phyloP scores from a whole-genome alignment of 1,140 invertebrate species.

The Colletes latitarsis region DNA sequence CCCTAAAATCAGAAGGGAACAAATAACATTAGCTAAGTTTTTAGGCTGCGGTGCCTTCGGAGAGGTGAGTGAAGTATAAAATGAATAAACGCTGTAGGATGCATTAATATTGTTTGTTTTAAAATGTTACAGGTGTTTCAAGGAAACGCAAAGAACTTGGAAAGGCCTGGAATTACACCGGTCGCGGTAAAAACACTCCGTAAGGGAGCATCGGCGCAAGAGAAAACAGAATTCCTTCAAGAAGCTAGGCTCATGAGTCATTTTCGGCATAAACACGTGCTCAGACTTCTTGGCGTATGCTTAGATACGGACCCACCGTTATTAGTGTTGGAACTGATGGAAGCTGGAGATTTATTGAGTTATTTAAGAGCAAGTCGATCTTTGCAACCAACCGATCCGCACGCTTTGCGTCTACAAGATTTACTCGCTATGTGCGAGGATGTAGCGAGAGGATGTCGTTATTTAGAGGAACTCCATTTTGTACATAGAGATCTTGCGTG shows the following conservation, averaged over 20 bases:
- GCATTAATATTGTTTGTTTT: neutral
- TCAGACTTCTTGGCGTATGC: conserved; percentile 95
- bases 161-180: conserved; percentile 77
- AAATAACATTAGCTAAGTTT: conserved; percentile 92
- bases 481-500: conserved; percentile 98
- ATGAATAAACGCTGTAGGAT: neutral
- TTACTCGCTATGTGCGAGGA: conserved; percentile 96
- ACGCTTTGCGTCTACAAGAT: conserved; percentile 89
- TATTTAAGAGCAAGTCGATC: conserved; percentile 91
- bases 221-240: conserved; percentile 97
- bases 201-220: conserved; percentile 94
- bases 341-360: conserved; percentile 95
- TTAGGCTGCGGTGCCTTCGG: conserved; percentile 98
- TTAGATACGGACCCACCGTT: conserved; percentile 96
- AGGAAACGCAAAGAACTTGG: conserved; percentile 88
- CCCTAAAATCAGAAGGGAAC: conserved; percentile 91
- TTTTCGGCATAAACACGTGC: conserved; percentile 97
- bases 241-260: conserved; percentile 98
- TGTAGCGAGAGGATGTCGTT: conserved; percentile 95
- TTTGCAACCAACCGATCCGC: conserved; percentile 77
- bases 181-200: conserved; percentile 88
- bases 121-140: conserved; percentile 86
- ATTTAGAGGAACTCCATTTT: conserved; percentile 96
- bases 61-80: conserved; percentile 83
- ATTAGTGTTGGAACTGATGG: conserved; percentile 98